Evolutionary conservation across 1,140 invertebrate species (phyloP), one percentile per base, ranked within the genome.

Genomic region (Varroa destructor): DNA sequence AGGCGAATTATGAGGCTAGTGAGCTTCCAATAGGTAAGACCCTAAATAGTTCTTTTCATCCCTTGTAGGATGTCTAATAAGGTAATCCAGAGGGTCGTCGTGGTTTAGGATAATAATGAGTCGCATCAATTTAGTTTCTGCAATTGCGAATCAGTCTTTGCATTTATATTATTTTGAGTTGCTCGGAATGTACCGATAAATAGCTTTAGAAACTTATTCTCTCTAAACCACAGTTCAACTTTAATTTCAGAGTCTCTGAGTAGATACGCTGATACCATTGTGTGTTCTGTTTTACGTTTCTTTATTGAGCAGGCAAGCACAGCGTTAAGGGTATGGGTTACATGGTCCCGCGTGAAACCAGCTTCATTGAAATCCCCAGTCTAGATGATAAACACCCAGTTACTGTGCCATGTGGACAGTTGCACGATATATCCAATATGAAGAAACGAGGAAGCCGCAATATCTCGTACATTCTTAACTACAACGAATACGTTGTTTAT

Each of bases 401-500:
- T 25, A 75, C 75, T n/a, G 70, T 77, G 43, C 76, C 76, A 37
- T 76, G 76, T n/a, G 73, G 67, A 51, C 71, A 73, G 8, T 8
- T 67, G 61, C 40, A 43, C 10, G 10, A 67, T 5, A 40, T 36
- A 12, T 14, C 12, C 14, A 46, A 67, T 37, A 10, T 12, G 36
- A 46, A 12, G 1, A 37, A 8, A 46, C 58, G 25, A n/a, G 8
- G 8, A 51, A 51, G 46, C 46, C 4, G 46, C 46, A 8, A 51
- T 8, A 51, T 5, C 46, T 8, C 8, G 46, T 77, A 74, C 56
- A 76, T 75, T 55, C 76, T 82, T 40, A 72, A 77, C 55, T 82
- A 83, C 75, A 82, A 82, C 74, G 81, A 83, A 74, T 83, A 80
- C 72, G 79, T 83, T 55, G 82, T 83, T 5, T 83, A 83, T 73